These are phyloP conservation scores for Lampris megalopsis DNA, from an alignment of 2,113 vertebrate species.

Conservation along the genomic window DNA sequence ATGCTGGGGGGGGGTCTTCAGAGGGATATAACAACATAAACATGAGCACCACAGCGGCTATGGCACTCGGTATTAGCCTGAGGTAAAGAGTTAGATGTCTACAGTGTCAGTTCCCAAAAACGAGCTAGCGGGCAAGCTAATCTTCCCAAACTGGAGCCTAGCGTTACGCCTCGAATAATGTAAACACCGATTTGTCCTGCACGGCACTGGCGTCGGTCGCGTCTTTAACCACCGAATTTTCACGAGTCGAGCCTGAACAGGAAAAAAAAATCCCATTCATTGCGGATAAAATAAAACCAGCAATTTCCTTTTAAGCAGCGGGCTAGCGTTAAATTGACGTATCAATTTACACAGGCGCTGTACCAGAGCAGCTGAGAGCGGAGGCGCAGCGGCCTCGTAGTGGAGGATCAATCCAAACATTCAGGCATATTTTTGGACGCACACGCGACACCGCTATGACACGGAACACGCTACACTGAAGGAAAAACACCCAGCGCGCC, in stretches of 20 bases:
- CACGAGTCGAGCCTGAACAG: neutral
- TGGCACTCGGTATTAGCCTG: neutral
- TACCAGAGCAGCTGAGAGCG: constrained; percentile 78
- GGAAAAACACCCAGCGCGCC: constrained; percentile 53
- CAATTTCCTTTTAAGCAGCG: constrained; percentile 51
- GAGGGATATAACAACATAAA: too few species aligned
- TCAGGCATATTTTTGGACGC: constrained; percentile 65
- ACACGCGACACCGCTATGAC: constrained; percentile 38
- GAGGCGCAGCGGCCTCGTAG: constrained; percentile 86
- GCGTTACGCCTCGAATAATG: constrained; percentile 68
- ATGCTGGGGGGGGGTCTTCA: too few species aligned
- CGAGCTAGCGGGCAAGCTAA: constrained; percentile 64
- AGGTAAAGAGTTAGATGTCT: neutral
- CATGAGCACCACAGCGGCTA: too few species aligned
- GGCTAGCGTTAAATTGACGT: constrained; percentile 75
- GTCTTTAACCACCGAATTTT: neutral
- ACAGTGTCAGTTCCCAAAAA: constrained; percentile 40
- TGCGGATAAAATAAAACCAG: neutral
- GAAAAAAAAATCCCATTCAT: constrained; percentile 32
- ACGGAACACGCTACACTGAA: constrained; percentile 31
- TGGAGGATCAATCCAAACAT: constrained; percentile 80
- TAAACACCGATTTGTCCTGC: constrained; percentile 75
- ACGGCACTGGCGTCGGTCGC: constrained; percentile 30
- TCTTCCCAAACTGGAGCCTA: constrained; percentile 33
- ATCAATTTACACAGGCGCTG: constrained; percentile 79